Percentiles rank a stretch among this genome's conserved stretches.
Evolutionary conservation across 2,113 vertebrate genomes (phyloP).

Genomic region (Prinia subflava): DNA sequence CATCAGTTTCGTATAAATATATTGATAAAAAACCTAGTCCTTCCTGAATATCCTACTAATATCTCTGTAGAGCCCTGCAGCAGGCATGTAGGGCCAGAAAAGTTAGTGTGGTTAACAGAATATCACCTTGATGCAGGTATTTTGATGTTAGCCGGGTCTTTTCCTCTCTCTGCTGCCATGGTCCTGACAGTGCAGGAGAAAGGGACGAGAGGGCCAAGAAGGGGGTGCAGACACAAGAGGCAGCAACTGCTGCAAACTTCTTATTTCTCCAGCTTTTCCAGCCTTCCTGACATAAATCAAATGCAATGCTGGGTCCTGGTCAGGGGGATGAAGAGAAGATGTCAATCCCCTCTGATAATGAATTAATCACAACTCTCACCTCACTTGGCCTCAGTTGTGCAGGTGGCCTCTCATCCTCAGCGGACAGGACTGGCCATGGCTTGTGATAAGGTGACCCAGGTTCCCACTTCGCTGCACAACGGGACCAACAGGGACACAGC

Average conservation of each 20-base stretch:
- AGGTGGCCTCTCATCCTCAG: background rate
- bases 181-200: background rate
- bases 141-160: background rate
- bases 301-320: background rate
- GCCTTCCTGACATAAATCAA: background rate
- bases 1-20: background rate
- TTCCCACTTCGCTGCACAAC: background rate
- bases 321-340: background rate
- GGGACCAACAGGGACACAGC: background rate
- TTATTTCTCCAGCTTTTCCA: background rate
- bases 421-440: background rate
- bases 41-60: background rate
- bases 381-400: background rate
- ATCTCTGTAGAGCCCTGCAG: background rate
- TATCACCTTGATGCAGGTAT: background rate
- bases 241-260: background rate
- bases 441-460: accelerated
- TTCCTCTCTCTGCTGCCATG: background rate
- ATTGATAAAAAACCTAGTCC: background rate
- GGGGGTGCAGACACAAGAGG: background rate
- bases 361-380: background rate
- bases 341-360: background rate
- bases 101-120: background rate
- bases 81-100: background rate
- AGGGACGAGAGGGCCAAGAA: background rate